Evolutionary conservation across 2,797 vertebrate species (phyloP).

Genomic region (Lepus townsendii): DNA sequence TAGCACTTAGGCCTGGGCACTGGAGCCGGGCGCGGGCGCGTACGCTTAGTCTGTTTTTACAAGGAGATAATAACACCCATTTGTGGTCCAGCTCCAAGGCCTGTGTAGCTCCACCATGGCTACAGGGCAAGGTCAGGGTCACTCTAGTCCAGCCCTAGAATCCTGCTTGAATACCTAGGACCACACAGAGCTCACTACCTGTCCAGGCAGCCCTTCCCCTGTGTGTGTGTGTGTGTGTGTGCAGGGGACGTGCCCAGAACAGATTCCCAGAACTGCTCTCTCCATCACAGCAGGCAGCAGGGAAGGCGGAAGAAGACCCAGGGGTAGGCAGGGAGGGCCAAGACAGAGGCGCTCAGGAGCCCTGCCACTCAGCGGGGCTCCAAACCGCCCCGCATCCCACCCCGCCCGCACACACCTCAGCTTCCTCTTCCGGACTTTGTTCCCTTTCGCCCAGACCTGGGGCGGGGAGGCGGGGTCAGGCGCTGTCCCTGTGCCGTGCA

Average conservation of each 20-base stretch:
- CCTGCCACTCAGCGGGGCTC: background rate
- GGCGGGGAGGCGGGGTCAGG: background rate
- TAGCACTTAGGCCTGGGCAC: background rate
- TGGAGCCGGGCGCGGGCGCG: background rate
- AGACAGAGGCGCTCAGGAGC: too few species aligned
- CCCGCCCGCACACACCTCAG: background rate
- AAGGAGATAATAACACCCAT: conserved; percentile 69
- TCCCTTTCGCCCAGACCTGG: background rate
- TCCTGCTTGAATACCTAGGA: background rate
- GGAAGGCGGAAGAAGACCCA: background rate
- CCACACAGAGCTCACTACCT: background rate
- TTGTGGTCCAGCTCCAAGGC: conserved; percentile 38
- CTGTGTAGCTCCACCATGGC: background rate
- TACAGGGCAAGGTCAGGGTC: background rate
- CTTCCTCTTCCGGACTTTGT: background rate
- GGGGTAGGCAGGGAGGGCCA: too few species aligned
- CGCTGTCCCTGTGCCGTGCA: background rate
- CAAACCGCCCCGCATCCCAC: background rate
- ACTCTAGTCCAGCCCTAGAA: background rate
- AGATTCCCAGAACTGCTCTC: background rate
- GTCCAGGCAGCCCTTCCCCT: background rate
- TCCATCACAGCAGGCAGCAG: background rate
- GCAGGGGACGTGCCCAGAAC: too few species aligned
- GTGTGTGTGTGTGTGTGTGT: too few species aligned
- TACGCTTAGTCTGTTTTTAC: conserved; percentile 66